A percentile compares a stretch with the other conserved stretches of the same genome.
phyloP scores from a whole-genome alignment of 53 echinoderm and acorn worm species.

The Actinopyga echinites region DNA sequence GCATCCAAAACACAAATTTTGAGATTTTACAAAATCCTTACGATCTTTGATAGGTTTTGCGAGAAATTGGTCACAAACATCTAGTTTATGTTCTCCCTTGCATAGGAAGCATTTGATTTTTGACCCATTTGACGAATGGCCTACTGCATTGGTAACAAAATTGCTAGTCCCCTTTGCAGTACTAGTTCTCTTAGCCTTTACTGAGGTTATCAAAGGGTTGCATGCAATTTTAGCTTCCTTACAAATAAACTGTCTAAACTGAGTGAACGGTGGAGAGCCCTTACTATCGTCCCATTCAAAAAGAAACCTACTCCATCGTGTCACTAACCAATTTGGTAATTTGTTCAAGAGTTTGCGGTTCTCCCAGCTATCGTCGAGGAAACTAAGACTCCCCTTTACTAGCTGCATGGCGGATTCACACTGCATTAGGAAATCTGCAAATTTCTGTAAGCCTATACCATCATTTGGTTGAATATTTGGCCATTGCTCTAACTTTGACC shows the following conservation, averaged over 20 bases:
- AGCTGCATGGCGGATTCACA: neutral
- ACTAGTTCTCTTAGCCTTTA: neutral
- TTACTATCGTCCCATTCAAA: neutral
- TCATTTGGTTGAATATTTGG: neutral
- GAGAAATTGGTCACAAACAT: no score
- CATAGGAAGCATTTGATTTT: no score
- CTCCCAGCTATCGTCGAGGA: constrained; percentile 5
- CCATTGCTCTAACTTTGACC: no score
- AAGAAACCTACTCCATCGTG: neutral
- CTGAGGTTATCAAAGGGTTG: neutral
- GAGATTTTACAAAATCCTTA: no score
- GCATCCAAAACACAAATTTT: no score
- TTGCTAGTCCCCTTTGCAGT: neutral
- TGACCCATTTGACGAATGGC: no score
- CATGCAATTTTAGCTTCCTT: constrained; percentile 13
- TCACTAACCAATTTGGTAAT: constrained; percentile 1
- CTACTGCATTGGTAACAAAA: neutral
- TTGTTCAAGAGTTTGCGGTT: neutral
- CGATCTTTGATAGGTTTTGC: no score
- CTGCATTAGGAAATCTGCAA: constrained; percentile 1
- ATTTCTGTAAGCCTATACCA: neutral
- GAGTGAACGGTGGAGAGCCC: constrained; percentile 3
- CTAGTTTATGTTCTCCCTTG: neutral
- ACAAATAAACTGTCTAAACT: neutral
- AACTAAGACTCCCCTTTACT: neutral